Base-by-base conservation (phyloP, 2,888 invertebrate genomes). In the Epinotia demarniana region DNA sequence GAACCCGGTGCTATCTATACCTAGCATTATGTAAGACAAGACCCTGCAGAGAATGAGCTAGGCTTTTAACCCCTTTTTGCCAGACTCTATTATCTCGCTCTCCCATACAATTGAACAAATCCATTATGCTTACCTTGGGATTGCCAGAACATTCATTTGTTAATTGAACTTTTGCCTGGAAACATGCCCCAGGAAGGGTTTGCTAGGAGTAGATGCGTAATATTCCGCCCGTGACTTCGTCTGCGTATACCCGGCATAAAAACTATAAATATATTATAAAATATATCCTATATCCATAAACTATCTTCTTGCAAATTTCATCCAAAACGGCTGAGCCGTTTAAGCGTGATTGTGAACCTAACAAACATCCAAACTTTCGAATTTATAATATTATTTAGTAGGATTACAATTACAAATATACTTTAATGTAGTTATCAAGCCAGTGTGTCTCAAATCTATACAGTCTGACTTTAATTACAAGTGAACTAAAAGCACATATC, bases 141-240 rank as follows among this genome's bases (percentile, higher is more conserved):
- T 43, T 19, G 57, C 43, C 43, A 6, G 58, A 57, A 68, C 57
- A 68, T 64, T 64, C 12, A 53, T 68, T 55, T 57, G 18, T 23
- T 58, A 58, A 57, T 68, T 68, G n/a, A 33, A 64, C 64, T 64
- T 64, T 64, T n/a, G 49, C 53, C 53, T 66, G 53, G 66, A 46
- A 33, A 18, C 23, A 11, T 49, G 27, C 2, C 3, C 46, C 46
- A n/a, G n/a, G n/a, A 53, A 53, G 53, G 53, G n/a, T 53, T 53
- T 3, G n/a, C 49, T 53, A 53, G n/a, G n/a, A 53, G 49, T 53
- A 53, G 33, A 8, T 33, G 33, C 49, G 49, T 53, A 53, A 53
- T 53, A 53, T 6, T 53, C 49, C 23, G 23, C 23, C 23, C 23
- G 23, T 2, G 23, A 23, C 23, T 23, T 23, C 23, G 2, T 23